These are phyloP conservation scores for Amazona guildingii DNA, from an alignment of 2,113 vertebrate species.

Conservation along the genomic window DNA sequence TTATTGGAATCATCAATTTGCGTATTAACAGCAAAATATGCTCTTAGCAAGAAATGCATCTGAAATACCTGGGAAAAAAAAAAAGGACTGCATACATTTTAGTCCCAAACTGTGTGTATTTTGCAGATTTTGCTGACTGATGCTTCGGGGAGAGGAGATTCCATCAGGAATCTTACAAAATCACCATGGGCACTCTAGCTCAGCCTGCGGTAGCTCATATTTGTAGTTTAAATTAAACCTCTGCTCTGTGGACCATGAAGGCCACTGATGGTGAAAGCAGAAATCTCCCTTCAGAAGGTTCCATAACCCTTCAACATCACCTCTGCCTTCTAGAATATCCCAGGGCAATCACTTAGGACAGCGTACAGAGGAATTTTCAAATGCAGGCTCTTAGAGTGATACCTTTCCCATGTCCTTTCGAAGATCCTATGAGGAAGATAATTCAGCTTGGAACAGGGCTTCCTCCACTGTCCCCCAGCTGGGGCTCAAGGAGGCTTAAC, in stretches of 20 bases:
- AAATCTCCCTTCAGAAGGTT: neutral
- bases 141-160: neutral
- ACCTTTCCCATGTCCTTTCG: neutral
- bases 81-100: neutral
- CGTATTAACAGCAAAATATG: neutral
- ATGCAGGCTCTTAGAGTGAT: neutral
- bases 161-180: neutral
- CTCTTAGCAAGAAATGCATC: neutral
- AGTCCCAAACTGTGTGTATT: neutral
- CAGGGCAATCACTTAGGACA: neutral
- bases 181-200: neutral
- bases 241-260: neutral
- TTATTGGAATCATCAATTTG: neutral
- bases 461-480: neutral
- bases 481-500: neutral
- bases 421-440: neutral
- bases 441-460: neutral
- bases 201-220: neutral
- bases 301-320: neutral
- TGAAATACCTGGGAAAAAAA: neutral
- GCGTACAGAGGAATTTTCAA: fast-evolving
- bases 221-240: neutral
- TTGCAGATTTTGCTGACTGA: neutral
- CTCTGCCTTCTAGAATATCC: neutral
- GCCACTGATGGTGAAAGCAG: neutral